Base-by-base conservation (phyloP, 1,140 invertebrate genomes). In the Araneus ventricosus region DNA sequence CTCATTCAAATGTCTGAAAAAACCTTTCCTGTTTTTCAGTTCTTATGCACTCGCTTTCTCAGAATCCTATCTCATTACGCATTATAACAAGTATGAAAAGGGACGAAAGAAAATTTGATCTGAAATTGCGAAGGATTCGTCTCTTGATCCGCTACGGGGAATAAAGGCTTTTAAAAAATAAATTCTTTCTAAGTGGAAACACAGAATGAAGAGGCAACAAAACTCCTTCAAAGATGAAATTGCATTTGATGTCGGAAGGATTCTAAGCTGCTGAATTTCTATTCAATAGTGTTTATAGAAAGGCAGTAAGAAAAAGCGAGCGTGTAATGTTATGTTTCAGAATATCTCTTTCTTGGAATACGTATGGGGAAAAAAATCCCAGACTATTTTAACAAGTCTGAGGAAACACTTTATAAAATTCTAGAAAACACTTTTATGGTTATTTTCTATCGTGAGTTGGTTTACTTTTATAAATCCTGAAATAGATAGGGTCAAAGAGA, bases 131-230 rank as follows among this genome's bases (percentile, higher is more conserved):
- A 30, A 75, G 24, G 20, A 34, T 34, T 37, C 34, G 34, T 20
- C 30, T 34, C 70, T 75, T 75, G 70, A 75, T 75, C 70, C 20
- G 14, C 70, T 75, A 1, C 30, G 14, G 45, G 17, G 30, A 75
- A 75, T 75, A 75, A 75, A 75, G 70, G 20, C 70, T 34, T 75
- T 75, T 34, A 30, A 63, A 75, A 37, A 75, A 37, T 75, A 75
- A 75, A 75, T 37, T 34, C 70, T 30, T 17, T 37, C 3, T 75
- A 75, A 75, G 34, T 75, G 70, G 10, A 34, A 17, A 17, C 70
- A 34, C 17, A 75, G 30, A 75, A 75, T 75, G 70, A 34, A 75
- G 30, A 37, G 17, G 70, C 34, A 27, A 75, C 34, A 75, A 75
- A 0, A 4, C 70, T 4, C 27, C 27, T 70, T 37, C 14, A 30